Evolutionary conservation across 2,888 invertebrate species (phyloP).

Genomic region (Euphydryas editha): DNA sequence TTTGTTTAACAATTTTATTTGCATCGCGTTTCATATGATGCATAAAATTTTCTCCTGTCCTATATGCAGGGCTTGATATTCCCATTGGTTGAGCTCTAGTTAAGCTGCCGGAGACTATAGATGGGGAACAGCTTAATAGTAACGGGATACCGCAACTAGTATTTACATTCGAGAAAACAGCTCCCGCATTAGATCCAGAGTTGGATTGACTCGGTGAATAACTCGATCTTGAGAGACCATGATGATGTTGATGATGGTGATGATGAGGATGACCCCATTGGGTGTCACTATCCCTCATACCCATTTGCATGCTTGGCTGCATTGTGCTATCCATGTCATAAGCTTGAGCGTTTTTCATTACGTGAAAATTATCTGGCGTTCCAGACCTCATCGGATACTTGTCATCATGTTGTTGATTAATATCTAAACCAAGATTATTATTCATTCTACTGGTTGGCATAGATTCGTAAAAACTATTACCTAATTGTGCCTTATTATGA

Average conservation of each 20-base stretch:
- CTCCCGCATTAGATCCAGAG: constrained; percentile 42
- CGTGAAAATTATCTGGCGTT: constrained; percentile 36
- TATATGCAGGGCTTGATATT: constrained; percentile 60
- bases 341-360: constrained; percentile 52
- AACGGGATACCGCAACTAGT: constrained; percentile 71
- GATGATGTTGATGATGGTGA: constrained; percentile 24
- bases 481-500: constrained; percentile 16
- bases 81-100: constrained; percentile 56
- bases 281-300: constrained; percentile 56
- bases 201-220: constrained; percentile 52
- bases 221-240: constrained; percentile 52
- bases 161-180: constrained; percentile 71
- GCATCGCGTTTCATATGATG: constrained; percentile 67
- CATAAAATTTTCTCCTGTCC: constrained; percentile 60
- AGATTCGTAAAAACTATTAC: constrained; percentile 13
- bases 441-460: constrained; percentile 12
- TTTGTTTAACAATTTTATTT: constrained; percentile 47
- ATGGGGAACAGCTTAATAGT: constrained; percentile 73
- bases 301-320: constrained; percentile 50
- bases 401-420: constrained; percentile 21
- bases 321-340: constrained; percentile 53
- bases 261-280: constrained; percentile 57
- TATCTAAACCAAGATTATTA: constrained; percentile 24
- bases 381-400: constrained; percentile 20
- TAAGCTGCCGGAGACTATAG: constrained; percentile 67